A percentile compares a stretch with the other conserved stretches of the same genome.
phyloP scores from a whole-genome alignment of 2,113 vertebrate genomes.

The Scolopax mira region DNA sequence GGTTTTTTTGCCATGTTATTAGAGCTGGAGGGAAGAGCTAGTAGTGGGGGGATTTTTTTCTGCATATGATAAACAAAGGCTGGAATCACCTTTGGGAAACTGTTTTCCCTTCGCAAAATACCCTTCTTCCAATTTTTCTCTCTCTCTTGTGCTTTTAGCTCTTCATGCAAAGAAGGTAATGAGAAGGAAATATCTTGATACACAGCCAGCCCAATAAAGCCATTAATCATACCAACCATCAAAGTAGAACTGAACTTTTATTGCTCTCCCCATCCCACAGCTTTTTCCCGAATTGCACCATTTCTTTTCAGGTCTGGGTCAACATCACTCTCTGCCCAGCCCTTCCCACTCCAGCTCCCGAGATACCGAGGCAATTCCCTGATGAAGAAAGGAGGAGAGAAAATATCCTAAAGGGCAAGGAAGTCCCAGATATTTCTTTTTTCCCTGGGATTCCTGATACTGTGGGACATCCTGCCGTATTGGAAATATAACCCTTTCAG shows the following conservation, averaged over 20 bases:
- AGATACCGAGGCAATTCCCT: not conserved
- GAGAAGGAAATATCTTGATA: not conserved
- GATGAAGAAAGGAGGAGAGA: not conserved
- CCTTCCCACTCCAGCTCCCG: not conserved
- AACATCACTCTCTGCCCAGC: not conserved
- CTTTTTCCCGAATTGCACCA: not conserved
- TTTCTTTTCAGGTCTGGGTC: not conserved
- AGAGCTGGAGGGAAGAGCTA: not conserved
- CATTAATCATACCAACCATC: not conserved
- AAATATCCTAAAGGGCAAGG: not conserved
- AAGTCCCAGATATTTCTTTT: not conserved
- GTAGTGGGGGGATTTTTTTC: not conserved
- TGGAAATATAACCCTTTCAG: not conserved
- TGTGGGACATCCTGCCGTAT: not conserved
- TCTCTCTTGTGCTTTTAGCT: not conserved
- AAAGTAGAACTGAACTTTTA: not conserved
- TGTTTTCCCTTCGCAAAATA: not conserved
- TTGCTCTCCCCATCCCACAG: rapidly evolving
- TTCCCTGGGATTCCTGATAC: not conserved
- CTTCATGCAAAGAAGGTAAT: not conserved
- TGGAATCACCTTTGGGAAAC: not conserved
- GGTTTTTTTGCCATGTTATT: not conserved
- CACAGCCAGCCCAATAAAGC: not conserved
- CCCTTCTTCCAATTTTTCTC: not conserved
- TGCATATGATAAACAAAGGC: not conserved